Base-by-base conservation (phyloP, 2,888 invertebrate species). In the Eupithecia dodoneata region DNA sequence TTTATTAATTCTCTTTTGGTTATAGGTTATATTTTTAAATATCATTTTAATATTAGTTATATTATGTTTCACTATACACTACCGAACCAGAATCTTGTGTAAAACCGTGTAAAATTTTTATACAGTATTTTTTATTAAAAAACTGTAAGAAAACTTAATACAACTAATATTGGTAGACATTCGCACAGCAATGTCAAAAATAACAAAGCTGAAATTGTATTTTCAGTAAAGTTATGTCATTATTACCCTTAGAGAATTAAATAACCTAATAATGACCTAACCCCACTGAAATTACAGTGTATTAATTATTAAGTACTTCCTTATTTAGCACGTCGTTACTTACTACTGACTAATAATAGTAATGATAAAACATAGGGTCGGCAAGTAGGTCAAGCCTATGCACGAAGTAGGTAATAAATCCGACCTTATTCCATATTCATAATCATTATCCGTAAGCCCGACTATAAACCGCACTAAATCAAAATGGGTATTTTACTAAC, bases 341-440 rank as follows among this genome's bases (percentile, higher is more conserved):
- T 30, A n/a, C n/a, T n/a, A n/a, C n/a, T n/a, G 30, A 30, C 30
- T 30, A 30, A 30, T 59, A 63, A n/a, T n/a, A n/a, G n/a, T 10
- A 63, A 30, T 63, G 63, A 63, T 63, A 30, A 63, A 63, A 6
- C 47, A 47, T 47, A n/a, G 9, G 18, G 55, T 6, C 4, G 6
- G 67, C 10, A 10, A 71, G 42, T 67, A 71, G 78, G 75, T 78
- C 73, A 73, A 75, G 75, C 77, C 71, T 42, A 73, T 73, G 47
- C 72, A 72, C 65, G 63, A 63, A 63, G 63, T 5, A 44, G 67
- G 71, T 71, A 73, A 78, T 75, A 75, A 75, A 70, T 75, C 59
- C 70, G 15, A n/a, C 75, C 75, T 75, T 70, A 75, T 72, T 73
- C 30, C 75, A 75, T 75, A 75, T 78, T 75, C 73, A 76, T 73